Evolutionary conservation across 64 coral and sea anemone species (phyloP), one percentile per base, ranked within the genome.

Genomic region (Montipora efflorescens): DNA sequence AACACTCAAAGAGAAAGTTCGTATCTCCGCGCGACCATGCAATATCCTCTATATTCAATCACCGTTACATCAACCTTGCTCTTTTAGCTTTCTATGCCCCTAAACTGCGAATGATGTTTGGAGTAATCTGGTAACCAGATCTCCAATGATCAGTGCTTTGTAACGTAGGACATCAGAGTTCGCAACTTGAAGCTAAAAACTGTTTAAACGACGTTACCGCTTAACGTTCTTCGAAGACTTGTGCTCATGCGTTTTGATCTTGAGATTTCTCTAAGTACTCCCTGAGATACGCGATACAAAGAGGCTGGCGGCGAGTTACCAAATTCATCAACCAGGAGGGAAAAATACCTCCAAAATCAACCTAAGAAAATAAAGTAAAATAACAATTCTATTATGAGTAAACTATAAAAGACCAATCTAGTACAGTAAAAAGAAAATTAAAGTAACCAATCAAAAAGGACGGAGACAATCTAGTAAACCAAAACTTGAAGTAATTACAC

Each of bases 221-320:
- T 13, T 10, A 14, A 46, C 22, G 68, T 2, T 76, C 11, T 45
- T 76, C 43, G 44, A 4, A 44, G 74, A 45, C 3, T 13, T 20
- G 74, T 46, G 6, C 11, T 43, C 25, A 57, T 7, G 4, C 12
- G 8, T 8, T 14, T 76, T 11, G 22, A 76, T 46, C 36, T 46
- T 76, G 74, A 13, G 36, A 46, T 75, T 89, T 94, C 84, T 99
- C 97, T n/a, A 99, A 67, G 68, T 96, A 81, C 6, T 95, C 95
- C 44, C 97, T 84, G 45, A 99, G 89, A 67, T 99, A 99, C 4
- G 97, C 88, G 18, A 99, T 84, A 69, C 97, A 99, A 13, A 99
- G 78, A 2, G 97, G 97, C 28, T 99, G 97, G 13, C 95, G 91
- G 77, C 84, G 77, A 15, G 82, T 73, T 1, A 94, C 89, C 8